These are phyloP conservation scores for Maniola hyperantus DNA, from an alignment of 2,888 invertebrate genomes.

Conservation along the genomic window DNA sequence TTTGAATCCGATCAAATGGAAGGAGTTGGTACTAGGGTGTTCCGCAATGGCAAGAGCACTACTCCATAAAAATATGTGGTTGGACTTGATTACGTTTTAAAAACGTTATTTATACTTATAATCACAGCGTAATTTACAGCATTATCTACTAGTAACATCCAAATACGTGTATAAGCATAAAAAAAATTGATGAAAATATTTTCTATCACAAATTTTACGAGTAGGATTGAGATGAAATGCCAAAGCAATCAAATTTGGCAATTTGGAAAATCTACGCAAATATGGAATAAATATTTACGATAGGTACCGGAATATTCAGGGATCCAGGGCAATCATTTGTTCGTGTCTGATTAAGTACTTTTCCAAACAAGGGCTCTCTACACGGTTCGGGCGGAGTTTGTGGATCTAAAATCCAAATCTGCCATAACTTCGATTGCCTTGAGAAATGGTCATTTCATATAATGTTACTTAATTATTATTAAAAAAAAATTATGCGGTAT, in stretches of 20 bases:
- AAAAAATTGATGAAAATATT: no score
- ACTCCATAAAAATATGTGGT: no score
- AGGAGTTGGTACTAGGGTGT: no score
- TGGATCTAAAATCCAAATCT: constrained; percentile 5
- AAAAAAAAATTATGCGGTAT: no score
- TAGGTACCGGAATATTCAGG: constrained; percentile 12
- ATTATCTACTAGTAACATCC: no score
- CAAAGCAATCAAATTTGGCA: constrained; percentile 14
- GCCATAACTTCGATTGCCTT: background rate
- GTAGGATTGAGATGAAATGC: constrained; percentile 14
- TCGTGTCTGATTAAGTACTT: constrained; percentile 14
- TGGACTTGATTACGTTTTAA: no score
- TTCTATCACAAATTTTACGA: constrained; percentile 25
- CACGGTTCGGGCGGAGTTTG: constrained; percentile 8
- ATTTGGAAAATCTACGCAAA: constrained; percentile 16
- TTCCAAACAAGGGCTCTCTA: constrained; percentile 17
- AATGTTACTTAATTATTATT: no score
- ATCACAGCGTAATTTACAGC: no score
- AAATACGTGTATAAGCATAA: no score
- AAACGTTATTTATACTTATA: no score
- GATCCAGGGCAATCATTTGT: constrained; percentile 6
- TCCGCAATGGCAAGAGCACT: no score
- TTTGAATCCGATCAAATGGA: no score
- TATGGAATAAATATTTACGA: constrained; percentile 15
- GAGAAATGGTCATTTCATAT: background rate